Base-by-base conservation (phyloP, 2,888 invertebrate genomes). In the Anaspis maculata region DNA sequence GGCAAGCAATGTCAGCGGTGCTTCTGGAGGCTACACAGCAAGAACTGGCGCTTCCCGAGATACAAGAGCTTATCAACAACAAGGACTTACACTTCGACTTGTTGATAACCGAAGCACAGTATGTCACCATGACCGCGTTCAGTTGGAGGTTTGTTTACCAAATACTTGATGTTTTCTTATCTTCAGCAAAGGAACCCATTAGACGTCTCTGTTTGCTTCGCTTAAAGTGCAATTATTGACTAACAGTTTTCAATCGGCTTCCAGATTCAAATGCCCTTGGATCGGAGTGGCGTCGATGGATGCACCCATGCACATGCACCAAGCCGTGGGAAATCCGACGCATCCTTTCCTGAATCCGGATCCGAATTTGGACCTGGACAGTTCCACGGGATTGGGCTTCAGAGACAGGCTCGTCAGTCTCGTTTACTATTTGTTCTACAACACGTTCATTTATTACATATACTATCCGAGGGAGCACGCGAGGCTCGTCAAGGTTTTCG, bases 361-460 rank as follows among this genome's bases (percentile, higher is more conserved):
- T 15, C n/a, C n/a, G n/a, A n/a, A n/a, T n/a, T 27, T 45, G 2
- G 13, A 42, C 7, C 26, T 54, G 2, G 44, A 49, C 1, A 34
- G 32, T 24, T 19, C 38, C 1, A 30, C 34, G 2, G 29, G 26
- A 12, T 45, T 71, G 32, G 67, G 56, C 11, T 50, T 63, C 21
- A 66, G 65, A 13, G 57, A 64, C 31, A 37, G 54, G 7, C 13
- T 52, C 7, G 38, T 34, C 14, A 47, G 46, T 30, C 31, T 37
- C 2, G 15, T 43, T 9, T 46, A 37, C 26, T 22, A 24, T 3
- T 9, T 37, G 14, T 35, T 14, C 24, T 13, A 25, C 5, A 3
- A 25, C 3, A n/a, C 29, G 24, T 24, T 22, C 15, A 21, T 14
- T 9, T n/a, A 2, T n/a, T 5, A 4, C 15, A 10, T 11, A n/a